Percentiles rank a stretch among this genome's conserved stretches.
phyloP scores from a whole-genome alignment of 64 coral and sea anemone genomes.

The Catalaphyllia jardinei region DNA sequence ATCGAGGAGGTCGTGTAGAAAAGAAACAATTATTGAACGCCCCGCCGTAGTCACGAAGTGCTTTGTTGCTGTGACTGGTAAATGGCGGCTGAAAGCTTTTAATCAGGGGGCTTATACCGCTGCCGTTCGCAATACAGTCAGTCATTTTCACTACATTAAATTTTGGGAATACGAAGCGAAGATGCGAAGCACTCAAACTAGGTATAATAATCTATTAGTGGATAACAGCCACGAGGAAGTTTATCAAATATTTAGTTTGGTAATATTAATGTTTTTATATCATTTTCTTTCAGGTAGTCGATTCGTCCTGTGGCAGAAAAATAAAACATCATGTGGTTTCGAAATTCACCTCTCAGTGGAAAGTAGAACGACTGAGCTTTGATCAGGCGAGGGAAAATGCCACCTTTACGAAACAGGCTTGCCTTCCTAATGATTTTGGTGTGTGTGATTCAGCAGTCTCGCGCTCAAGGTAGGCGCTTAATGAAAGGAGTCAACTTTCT shows the following conservation, averaged over 20 bases:
- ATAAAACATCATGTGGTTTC: neutral
- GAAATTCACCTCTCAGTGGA: neutral
- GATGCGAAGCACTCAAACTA: no score
- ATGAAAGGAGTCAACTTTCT: neutral
- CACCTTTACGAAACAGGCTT: neutral
- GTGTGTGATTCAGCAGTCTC: neutral
- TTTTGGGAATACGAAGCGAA: no score
- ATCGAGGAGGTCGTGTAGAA: neutral
- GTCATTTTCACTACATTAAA: no score
- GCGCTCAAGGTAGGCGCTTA: neutral
- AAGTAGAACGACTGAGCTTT: neutral
- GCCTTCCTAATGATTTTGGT: neutral
- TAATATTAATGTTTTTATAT: neutral
- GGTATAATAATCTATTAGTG: no score
- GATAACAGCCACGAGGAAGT: no score
- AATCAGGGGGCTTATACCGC: no score
- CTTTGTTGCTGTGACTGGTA: no score
- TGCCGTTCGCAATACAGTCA: no score
- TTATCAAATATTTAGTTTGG: neutral
- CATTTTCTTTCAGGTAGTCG: neutral
- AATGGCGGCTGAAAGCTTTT: no score
- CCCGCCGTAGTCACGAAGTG: neutral
- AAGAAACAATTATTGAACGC: neutral
- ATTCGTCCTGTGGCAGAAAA: neutral
- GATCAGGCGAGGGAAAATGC: neutral